phyloP scores from a whole-genome alignment of 1,140 invertebrate species.

The Paralvinella palmiformis region DNA sequence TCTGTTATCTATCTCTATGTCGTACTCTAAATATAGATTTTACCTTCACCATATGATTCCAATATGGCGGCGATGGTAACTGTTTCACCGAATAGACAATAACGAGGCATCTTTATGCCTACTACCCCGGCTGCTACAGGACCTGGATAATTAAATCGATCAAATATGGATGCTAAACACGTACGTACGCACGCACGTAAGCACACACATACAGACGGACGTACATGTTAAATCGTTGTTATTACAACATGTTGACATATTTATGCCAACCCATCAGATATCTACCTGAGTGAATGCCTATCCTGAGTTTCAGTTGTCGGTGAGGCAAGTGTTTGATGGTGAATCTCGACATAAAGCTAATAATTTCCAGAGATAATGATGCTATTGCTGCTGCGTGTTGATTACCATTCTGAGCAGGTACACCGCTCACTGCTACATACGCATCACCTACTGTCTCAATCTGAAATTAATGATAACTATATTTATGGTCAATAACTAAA shows the following conservation, averaged over 20 bases:
- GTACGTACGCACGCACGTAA: no score
- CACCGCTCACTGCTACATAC: slow-evolving; percentile 46
- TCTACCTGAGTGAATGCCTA: no score
- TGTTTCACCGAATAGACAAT: slow-evolving; percentile 61
- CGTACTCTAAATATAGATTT: no score
- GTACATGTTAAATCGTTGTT: no score
- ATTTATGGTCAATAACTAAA: no score
- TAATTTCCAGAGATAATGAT: slow-evolving; percentile 77
- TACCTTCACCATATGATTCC: slow-evolving; percentile 54
- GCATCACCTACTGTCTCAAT: slow-evolving; percentile 53
- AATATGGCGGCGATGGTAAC: slow-evolving; percentile 80
- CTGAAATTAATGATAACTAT: no score
- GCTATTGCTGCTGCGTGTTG: slow-evolving; percentile 77
- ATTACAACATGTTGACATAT: no score
- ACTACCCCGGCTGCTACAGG: slow-evolving; percentile 84
- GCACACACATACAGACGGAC: no score
- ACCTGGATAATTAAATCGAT: no score
- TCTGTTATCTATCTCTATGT: no score
- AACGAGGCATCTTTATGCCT: slow-evolving; percentile 86
- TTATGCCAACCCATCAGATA: no score
- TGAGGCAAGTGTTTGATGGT: slow-evolving; percentile 78
- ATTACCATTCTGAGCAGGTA: slow-evolving; percentile 56
- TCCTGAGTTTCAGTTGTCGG: slow-evolving; percentile 79
- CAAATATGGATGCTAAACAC: no score
- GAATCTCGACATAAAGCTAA: slow-evolving; percentile 77